Evolutionary conservation across 2,113 vertebrate genomes (phyloP).

Genomic region (Istiophorus platypterus): DNA sequence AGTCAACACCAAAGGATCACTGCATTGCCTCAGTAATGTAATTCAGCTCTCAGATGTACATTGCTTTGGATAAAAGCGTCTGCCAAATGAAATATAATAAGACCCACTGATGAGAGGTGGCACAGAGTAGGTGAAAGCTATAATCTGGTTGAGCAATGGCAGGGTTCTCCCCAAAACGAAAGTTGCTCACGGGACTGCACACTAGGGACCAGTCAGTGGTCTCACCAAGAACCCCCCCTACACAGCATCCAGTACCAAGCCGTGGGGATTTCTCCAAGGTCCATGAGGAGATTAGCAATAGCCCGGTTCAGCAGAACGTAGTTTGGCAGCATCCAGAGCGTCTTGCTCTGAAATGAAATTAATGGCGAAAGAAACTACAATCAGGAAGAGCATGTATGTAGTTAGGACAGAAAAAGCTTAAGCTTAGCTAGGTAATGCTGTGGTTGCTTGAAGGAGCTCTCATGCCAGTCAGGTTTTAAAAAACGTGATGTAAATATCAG

Average conservation of each 20-base stretch:
- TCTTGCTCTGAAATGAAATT: not conserved
- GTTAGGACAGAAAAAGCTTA: not conserved
- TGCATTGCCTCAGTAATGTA: not conserved
- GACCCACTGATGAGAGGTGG: not conserved
- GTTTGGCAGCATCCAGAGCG: not conserved
- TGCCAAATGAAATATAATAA: no score
- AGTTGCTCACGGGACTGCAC: not conserved
- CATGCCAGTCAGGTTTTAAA: not conserved
- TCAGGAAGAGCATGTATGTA: not conserved
- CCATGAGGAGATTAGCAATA: not conserved
- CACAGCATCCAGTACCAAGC: not conserved
- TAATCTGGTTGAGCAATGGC: not conserved
- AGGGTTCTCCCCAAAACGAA: not conserved
- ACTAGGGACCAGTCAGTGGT: not conserved
- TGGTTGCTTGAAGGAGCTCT: not conserved
- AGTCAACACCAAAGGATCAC: not conserved
- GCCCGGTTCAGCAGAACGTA: not conserved
- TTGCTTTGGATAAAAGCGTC: no score
- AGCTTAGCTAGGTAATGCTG: not conserved
- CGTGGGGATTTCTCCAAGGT: not conserved
- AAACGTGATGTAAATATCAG: not conserved
- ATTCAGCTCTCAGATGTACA: no score
- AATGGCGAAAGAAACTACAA: not conserved
- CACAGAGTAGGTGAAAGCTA: not conserved
- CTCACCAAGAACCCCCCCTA: not conserved